phyloP scores from a whole-genome alignment of 2,113 vertebrate species.

The Heterochromis multidens region DNA sequence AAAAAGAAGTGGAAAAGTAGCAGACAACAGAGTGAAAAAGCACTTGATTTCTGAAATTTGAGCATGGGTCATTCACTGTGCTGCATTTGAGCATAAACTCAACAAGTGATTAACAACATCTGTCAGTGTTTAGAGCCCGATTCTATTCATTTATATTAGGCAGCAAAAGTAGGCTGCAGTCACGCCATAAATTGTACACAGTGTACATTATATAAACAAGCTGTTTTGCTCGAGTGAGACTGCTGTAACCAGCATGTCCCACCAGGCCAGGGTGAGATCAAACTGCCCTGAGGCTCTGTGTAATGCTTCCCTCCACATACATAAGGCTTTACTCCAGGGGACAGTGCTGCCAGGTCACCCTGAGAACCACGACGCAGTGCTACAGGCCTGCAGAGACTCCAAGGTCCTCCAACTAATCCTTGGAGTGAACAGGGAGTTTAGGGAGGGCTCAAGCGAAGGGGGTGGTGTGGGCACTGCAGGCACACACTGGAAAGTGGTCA shows the following conservation, averaged over 20 bases:
- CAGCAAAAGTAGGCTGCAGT: not conserved
- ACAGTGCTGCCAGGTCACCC: constrained; percentile 49
- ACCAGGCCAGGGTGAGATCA: constrained; percentile 45
- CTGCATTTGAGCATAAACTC: not conserved
- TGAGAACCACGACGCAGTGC: constrained; percentile 46
- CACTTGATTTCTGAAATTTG: not conserved
- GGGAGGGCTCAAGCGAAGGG: not conserved
- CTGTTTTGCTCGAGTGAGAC: constrained; percentile 49
- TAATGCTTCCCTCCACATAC: constrained; percentile 31
- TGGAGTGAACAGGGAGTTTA: not conserved
- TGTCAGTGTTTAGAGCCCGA: constrained; percentile 2
- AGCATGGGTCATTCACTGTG: not conserved
- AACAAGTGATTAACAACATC: constrained; percentile 5
- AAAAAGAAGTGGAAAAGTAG: not conserved
- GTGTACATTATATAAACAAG: constrained; percentile 56
- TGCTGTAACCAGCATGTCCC: constrained; percentile 25
- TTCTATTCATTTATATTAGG: not conserved
- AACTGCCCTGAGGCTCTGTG: constrained; percentile 51
- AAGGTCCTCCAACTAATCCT: constrained; percentile 51
- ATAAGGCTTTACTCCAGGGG: constrained; percentile 10
- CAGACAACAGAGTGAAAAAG: not conserved
- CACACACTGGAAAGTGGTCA: constrained; percentile 24
- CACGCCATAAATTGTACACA: not conserved
- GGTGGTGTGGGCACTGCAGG: not conserved
- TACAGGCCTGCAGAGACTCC: constrained; percentile 24